phyloP scores from a whole-genome alignment of 2,797 vertebrate genomes.

The Karalla daura region DNA sequence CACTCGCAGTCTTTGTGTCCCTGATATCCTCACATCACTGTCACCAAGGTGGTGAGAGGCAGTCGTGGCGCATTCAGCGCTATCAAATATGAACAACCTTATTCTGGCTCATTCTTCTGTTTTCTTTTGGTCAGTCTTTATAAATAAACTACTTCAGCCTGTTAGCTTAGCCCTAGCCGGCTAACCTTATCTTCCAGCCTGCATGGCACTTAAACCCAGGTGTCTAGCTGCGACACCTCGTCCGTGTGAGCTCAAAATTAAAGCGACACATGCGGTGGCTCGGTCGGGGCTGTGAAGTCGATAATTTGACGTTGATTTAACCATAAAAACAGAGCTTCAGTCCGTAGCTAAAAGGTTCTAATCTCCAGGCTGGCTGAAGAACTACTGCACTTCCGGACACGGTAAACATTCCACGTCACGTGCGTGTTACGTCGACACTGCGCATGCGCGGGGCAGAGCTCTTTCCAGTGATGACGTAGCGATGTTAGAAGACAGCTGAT shows the following conservation, averaged over 20 bases:
- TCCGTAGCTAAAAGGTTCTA: neutral
- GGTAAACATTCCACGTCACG: conserved; percentile 60
- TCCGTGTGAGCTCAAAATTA: neutral
- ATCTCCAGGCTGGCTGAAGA: conserved; percentile 1
- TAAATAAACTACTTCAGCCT: conserved; percentile 10
- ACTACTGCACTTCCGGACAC: conserved; percentile 70
- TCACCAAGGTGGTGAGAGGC: neutral
- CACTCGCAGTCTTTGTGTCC: conserved; percentile 1
- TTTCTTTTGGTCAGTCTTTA: rapidly evolving
- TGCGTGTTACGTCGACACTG: neutral
- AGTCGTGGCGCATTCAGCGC: neutral
- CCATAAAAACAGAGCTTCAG: neutral
- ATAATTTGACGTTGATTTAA: rapidly evolving
- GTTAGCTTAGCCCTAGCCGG: conserved; percentile 17
- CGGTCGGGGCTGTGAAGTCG: neutral
- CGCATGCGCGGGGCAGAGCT: conserved; percentile 22
- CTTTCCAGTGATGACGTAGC: neutral
- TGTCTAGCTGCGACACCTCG: neutral
- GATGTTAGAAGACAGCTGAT: too few species aligned
- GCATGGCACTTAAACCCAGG: neutral
- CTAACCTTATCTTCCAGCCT: conserved; percentile 12
- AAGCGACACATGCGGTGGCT: neutral
- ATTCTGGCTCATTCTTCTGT: neutral
- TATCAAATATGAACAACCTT: neutral
- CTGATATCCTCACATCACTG: conserved; percentile 28